These are phyloP conservation scores for Caenorhabditis becei DNA, from an alignment of 2,888 invertebrate genomes.

Conservation along the genomic window DNA sequence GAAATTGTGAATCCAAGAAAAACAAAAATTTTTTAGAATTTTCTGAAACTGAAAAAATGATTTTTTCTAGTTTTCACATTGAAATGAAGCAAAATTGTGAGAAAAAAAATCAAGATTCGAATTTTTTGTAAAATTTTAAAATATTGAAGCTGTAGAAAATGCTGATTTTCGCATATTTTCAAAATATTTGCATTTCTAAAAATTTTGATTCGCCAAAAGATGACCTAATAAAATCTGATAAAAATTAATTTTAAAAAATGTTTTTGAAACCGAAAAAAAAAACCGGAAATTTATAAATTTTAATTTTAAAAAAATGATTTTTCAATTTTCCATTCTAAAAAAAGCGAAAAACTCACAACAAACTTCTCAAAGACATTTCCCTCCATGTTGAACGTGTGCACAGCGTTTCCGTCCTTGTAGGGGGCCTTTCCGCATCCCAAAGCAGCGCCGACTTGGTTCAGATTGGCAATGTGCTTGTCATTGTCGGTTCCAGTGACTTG, in stretches of 20 bases:
- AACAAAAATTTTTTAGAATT: too few relatives aligned
- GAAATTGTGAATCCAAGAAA: too few relatives aligned
- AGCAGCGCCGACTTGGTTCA: constrained; percentile 60
- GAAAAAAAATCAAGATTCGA: too few relatives aligned
- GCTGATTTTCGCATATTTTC: too few relatives aligned
- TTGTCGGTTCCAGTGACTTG: constrained; percentile 53
- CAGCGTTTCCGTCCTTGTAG: constrained; percentile 68
- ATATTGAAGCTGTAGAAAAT: too few relatives aligned
- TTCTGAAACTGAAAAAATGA: too few relatives aligned
- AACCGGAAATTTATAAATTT: constrained; percentile 1
- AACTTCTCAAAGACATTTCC: constrained; percentile 84
- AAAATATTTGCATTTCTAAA: too few relatives aligned
- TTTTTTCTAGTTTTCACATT: too few relatives aligned
- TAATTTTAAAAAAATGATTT: not conserved
- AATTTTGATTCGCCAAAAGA: too few relatives aligned
- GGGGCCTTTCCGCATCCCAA: constrained; percentile 82
- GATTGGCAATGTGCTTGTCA: constrained; percentile 44
- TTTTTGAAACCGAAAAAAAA: not conserved
- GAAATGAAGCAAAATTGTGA: too few relatives aligned
- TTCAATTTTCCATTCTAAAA: not conserved
- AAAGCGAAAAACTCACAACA: constrained; percentile 45
- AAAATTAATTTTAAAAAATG: not conserved
- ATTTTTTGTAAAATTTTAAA: constrained; percentile 1
- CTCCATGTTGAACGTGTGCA: constrained; percentile 66
- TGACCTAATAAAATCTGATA: too few relatives aligned